phyloP scores from a whole-genome alignment of 1,140 invertebrate species.

The Campodea augens region DNA sequence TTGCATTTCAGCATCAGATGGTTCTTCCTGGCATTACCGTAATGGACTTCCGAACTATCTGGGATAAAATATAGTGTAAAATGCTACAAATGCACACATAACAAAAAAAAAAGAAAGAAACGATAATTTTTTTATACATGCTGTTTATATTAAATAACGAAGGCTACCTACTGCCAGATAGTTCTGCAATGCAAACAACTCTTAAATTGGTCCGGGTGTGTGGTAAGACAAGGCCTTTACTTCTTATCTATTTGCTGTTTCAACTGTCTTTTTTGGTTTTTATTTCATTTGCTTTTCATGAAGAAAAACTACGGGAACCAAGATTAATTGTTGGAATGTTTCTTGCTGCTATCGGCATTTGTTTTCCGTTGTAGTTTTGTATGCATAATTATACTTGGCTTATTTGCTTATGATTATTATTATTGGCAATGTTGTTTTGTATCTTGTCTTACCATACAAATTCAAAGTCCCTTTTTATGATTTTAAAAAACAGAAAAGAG shows the following conservation, averaged over 20 bases:
- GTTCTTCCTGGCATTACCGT: slow-evolving; percentile 13
- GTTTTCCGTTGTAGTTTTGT: slow-evolving; percentile 2
- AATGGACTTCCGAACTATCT: slow-evolving; percentile 14
- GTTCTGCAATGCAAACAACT: neutral
- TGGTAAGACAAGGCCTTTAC: slow-evolving; percentile 5
- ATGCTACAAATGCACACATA: no score
- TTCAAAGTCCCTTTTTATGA: no score
- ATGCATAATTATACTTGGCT: neutral
- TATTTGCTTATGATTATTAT: slow-evolving; percentile 1
- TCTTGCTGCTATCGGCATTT: neutral
- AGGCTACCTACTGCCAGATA: slow-evolving; percentile 1
- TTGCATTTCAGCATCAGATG: slow-evolving; percentile 12
- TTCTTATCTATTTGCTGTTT: neutral
- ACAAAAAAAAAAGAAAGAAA: no score
- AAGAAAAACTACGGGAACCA: neutral
- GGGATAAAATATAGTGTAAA: no score
- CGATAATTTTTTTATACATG: neutral
- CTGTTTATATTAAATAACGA: neutral
- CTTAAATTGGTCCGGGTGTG: neutral
- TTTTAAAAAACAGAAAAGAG: no score
- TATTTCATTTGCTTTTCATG: neutral
- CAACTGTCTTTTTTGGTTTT: neutral
- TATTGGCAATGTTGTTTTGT: slow-evolving; percentile 3
- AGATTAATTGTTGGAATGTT: neutral
- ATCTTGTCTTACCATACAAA: slow-evolving; percentile 7